Evolutionary conservation across 2,797 vertebrate genomes (phyloP), one percentile per base, ranked within the genome.

Genomic region (Enteromius argenteus): DNA sequence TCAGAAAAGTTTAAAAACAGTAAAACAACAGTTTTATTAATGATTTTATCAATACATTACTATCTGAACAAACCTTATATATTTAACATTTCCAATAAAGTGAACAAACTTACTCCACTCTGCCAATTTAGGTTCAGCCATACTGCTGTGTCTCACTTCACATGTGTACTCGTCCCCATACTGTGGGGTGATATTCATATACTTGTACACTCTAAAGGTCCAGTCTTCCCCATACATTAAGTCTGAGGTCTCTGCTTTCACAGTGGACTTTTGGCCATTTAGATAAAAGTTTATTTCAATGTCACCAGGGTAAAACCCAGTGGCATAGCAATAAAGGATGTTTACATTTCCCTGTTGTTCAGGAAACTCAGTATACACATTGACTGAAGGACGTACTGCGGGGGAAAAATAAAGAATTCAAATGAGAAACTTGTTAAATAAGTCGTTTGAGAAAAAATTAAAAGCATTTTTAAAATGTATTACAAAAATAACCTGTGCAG

Each of bases 241-340:
- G 56, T 88, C 87, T 74, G 87, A 88, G 1, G 32, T 81, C 66
- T 77, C 30, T 78, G 46, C 68, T 49, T 66, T 64, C 15, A 56
- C 58, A 21, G 5, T 35, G 13, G 23, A 75, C 11, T 35, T 66
- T 3, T 11, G 49, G 19, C 81, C 78, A 62, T 88, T 88, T 11
- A 81, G 66, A 56, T 44, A 58, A 39, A 87, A 81, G 39, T 49
- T 74, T 23, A 88, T 74, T 51, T 88, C 81, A 60, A 88, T 88
- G 74, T 86, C 87, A 8, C 84, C 87, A 78, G 87, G 87, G 21
- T 86, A 88, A 60, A 88, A 88, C 30, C 80, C 84, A 4, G 78
- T 86, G 9, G 49, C 81, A 49, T 81, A 81, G 58, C 87, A 88
- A 73, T 88, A 86, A 85, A 88, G 58, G 3, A 73, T 19, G n/a